Evolutionary conservation across 2,113 vertebrate genomes (phyloP).

Genomic region (Nyctibius bracteatus): DNA sequence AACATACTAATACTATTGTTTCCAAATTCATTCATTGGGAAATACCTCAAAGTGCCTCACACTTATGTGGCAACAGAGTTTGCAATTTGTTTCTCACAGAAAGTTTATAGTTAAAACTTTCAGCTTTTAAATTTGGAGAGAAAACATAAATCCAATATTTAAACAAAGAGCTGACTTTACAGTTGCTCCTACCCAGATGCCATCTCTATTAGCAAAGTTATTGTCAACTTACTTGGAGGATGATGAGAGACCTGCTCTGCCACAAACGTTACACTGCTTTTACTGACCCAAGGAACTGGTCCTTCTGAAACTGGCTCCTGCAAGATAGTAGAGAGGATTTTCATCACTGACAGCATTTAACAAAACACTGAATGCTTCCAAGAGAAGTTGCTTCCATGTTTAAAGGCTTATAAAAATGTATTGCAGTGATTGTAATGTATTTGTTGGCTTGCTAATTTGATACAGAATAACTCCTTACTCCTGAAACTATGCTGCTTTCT

Average conservation of each 20-base stretch:
- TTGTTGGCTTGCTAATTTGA: background rate
- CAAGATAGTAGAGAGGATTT: background rate
- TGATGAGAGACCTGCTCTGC: conserved; percentile 99
- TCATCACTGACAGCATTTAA: background rate
- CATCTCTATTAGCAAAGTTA: background rate
- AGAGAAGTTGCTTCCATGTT: background rate
- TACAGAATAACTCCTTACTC: background rate
- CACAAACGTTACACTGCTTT: conserved; percentile 90
- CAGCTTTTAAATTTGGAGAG: background rate
- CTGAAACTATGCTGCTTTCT: background rate
- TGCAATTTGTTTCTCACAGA: background rate
- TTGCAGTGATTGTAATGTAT: background rate
- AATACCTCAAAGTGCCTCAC: background rate
- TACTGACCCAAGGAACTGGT: conserved; percentile 88
- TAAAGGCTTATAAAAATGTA: background rate
- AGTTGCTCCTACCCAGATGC: background rate
- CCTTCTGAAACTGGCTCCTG: conserved; percentile 92
- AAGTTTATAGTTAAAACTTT: background rate
- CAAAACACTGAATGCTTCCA: background rate
- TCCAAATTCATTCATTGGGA: background rate
- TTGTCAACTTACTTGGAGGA: conserved; percentile 89
- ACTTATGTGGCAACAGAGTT: background rate
- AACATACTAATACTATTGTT: background rate
- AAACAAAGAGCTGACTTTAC: background rate
- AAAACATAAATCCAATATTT: background rate